Percentiles rank a stretch among this genome's conserved stretches.
phyloP scores from a whole-genome alignment of 2,113 vertebrate species.

The Lamprotornis superbus region DNA sequence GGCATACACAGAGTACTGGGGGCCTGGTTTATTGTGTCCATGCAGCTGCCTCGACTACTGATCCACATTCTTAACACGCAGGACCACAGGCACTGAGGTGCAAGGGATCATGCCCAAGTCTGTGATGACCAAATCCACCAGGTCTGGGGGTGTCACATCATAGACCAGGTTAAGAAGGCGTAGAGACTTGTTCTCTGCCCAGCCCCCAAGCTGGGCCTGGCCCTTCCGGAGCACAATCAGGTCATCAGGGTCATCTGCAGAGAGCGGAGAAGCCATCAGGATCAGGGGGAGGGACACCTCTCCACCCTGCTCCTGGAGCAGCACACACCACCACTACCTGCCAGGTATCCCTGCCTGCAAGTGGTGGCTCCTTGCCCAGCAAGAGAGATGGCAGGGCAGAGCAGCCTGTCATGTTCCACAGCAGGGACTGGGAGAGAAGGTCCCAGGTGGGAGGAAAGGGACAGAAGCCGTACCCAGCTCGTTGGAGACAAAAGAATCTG shows the following conservation, averaged over 20 bases:
- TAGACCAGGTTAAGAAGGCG: constrained; percentile 95
- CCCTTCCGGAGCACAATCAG: constrained; percentile 85
- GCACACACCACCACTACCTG: neutral
- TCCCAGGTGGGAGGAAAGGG: neutral
- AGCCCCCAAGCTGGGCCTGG: constrained; percentile 81
- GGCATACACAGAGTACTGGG: neutral
- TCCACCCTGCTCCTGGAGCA: neutral
- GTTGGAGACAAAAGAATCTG: constrained; percentile 98
- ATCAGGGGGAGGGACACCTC: neutral
- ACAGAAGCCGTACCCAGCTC: constrained; percentile 84
- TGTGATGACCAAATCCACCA: constrained; percentile 97
- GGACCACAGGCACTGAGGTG: constrained; percentile 95
- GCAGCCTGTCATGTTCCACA: too few species aligned
- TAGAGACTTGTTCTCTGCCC: constrained; percentile 81
- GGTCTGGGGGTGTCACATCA: constrained; percentile 93
- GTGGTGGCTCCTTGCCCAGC: fast-evolving
- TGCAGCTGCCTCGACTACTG: constrained; percentile 69
- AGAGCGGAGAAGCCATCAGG: neutral
- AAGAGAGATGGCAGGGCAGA: neutral
- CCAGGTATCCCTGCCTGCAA: neutral
- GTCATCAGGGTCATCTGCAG: constrained; percentile 92
- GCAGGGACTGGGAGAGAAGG: neutral
- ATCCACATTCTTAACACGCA: constrained; percentile 95
- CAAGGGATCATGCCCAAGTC: constrained; percentile 99
- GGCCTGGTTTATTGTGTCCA: constrained; percentile 9